Conservation (phyloP, 64 coral and sea anemone genomes). For the Pachyseris speciosa region DNA sequence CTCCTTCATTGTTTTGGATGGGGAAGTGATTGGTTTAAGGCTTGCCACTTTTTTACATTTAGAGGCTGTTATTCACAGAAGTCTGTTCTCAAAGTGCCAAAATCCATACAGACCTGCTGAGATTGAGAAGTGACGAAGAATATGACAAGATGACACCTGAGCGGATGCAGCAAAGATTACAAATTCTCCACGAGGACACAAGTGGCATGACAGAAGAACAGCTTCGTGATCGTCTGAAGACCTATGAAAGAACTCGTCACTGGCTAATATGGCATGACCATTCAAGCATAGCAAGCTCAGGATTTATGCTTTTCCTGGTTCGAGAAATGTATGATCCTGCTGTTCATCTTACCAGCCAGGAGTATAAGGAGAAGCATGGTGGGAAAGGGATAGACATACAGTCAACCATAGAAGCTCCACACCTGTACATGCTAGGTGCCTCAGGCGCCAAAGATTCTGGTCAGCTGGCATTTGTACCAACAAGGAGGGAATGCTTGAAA, state of each 20-base stretch:
- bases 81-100: background rate
- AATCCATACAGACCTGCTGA: background rate
- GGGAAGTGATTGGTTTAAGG: constrained; percentile 34
- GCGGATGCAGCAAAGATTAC: background rate
- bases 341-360: background rate
- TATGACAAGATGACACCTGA: background rate
- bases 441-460: background rate
- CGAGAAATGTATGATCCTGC: constrained; percentile 17
- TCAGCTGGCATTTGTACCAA: constrained; percentile 15
- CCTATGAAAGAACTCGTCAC: constrained; percentile 10
- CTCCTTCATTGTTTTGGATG: constrained; percentile 19
- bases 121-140: background rate
- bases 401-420: constrained; percentile 6
- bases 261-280: constrained; percentile 34
- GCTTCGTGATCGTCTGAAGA: background rate
- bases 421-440: background rate
- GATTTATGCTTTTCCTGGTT: constrained; percentile 23
- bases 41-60: constrained; percentile 57
- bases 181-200: background rate
- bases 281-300: background rate
- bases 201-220: background rate
- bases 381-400: background rate
- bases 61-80: constrained; percentile 28
- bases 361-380: background rate
- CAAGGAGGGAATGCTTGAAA: constrained; percentile 8